Base-by-base conservation (phyloP, 2,797 vertebrate species). In the Onychomys arenicola region DNA sequence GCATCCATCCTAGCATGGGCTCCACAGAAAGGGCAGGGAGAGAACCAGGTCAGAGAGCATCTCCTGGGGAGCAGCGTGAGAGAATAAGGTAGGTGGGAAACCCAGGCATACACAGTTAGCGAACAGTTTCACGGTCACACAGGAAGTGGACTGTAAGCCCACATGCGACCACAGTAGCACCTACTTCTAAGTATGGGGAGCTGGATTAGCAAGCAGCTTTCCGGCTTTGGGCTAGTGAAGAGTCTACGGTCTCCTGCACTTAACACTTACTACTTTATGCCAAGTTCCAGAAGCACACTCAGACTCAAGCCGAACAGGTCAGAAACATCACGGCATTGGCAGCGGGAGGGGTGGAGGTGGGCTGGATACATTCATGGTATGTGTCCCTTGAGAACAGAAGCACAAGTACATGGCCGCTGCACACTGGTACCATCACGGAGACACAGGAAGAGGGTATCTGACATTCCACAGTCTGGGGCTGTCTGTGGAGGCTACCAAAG, bases 151-250 rank as follows among this genome's bases (percentile, higher is more conserved):
- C 0, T 3, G 2, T 21, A 25, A 27, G 1, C 21, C 59, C 34
- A 40, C 12, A 23, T 2, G n/a, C 34, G 63, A 2, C 23, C 2
- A 1, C 0, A 9, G 19, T 0, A 69, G 59, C 19, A 21, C 16
- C 49, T 55, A 2, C 59, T 75, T 82, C 81, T 9, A 0, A 0
- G 32, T 23, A 34, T n/a, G 11, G 1, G 55, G 49, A 14, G 13
- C 80, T 32, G 11, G 25, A 21, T 52, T 21, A 0, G 0, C 0
- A 43, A 0, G 0, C 0, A 43, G 27, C 65, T 61, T 73, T 25
- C 61, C 9, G 78, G 37, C 29, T 96, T 86, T 10, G 65, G 23
- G 27, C 46, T 61, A 3, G 86, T n/a, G 14, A 52, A 46, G 63
- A 73, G 69, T 55, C 43, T 57, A 77, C 16, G 89, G 23, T 7